Conservation (phyloP, 2,888 invertebrate genomes). For the Tuberolachnus salignus region DNA sequence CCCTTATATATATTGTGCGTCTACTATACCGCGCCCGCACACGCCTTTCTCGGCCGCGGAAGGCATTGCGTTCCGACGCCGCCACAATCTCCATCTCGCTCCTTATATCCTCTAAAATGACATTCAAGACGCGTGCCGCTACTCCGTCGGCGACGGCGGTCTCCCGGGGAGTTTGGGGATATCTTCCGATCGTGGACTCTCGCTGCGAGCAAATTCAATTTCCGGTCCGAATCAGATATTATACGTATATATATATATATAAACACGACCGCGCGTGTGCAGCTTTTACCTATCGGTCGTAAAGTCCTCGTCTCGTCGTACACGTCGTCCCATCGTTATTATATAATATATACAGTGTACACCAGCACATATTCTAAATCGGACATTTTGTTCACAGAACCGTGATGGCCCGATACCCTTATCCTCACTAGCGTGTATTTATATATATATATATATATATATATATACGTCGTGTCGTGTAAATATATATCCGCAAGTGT, state of each 20-base stretch:
- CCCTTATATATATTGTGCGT: background rate
- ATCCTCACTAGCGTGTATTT: too few species aligned
- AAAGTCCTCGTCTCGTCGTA: slow-evolving; percentile 5
- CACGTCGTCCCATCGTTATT: background rate
- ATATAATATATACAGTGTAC: background rate
- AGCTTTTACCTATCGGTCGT: slow-evolving; percentile 51
- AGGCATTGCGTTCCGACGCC: background rate
- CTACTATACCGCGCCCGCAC: background rate
- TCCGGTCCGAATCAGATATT: slow-evolving; percentile 57
- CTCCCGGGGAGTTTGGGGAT: slow-evolving; percentile 52
- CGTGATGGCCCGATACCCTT: slow-evolving; percentile 53
- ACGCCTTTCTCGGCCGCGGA: background rate
- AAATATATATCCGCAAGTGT: slow-evolving; percentile 43
- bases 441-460: too few species aligned
- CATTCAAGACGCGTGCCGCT: slow-evolving; percentile 50
- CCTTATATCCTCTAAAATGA: slow-evolving; percentile 26
- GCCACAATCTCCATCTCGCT: slow-evolving; percentile 33
- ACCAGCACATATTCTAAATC: slow-evolving; percentile 26
- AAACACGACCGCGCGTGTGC: background rate
- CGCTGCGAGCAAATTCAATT: slow-evolving; percentile 54
- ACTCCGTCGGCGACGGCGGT: slow-evolving; percentile 1
- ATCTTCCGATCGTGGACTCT: slow-evolving; percentile 56
- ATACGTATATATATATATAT: background rate
- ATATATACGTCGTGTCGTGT: slow-evolving; percentile 48
- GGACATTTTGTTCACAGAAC: slow-evolving; percentile 55